Base-by-base conservation (phyloP, 2,797 vertebrate genomes). In the Sparidentex hasta region DNA sequence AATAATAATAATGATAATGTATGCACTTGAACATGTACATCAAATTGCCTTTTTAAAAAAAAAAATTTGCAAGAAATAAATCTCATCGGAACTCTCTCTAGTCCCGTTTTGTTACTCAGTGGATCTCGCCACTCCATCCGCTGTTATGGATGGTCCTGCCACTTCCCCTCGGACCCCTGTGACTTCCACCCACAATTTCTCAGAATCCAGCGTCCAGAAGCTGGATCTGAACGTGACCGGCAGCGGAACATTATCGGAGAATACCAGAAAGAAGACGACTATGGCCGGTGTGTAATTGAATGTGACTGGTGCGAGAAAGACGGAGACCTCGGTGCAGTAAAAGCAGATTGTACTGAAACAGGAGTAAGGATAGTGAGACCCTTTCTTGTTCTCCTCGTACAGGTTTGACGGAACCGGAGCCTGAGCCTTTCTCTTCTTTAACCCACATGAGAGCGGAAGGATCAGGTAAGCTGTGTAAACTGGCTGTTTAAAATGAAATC, bases 101-200 rank as follows among this genome's bases (percentile, higher is more conserved):
- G 96, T 88, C 23, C 94, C 92, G 0, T 96, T 96, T 78, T 97
- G 96, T 72, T 82, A 89, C 62, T 70, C 87, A 2, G 76, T 89
- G 23, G 94, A 96, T 57, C 82, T 93, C 47, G 65, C 84, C 27
- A 81, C 90, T 14, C 86, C 90, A 0, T 88, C 90, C 0, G 80
- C 78, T 25, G 67, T 96, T 61, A 25, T 81, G 33, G 71, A 79
- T 16, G 62, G 41, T 74, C 71, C 78, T 33, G 38, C 27, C 16
- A 7, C 48, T 11, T 61, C 68, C 18, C 21, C 25, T 62, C 76
- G 62, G 48, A 65, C 59, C 61, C 14, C 72, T 38, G 66, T 1
- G 21, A 71, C 80, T 1, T 71, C 74, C 44, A 71, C 65, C 52
- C 23, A 82, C 33, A 44, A 54, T 14, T 9, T 4, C 41, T 48